Percentiles rank a stretch among this genome's conserved stretches.
phyloP scores from a whole-genome alignment of 2,888 invertebrate genomes.

The Incurvaria masculella region DNA sequence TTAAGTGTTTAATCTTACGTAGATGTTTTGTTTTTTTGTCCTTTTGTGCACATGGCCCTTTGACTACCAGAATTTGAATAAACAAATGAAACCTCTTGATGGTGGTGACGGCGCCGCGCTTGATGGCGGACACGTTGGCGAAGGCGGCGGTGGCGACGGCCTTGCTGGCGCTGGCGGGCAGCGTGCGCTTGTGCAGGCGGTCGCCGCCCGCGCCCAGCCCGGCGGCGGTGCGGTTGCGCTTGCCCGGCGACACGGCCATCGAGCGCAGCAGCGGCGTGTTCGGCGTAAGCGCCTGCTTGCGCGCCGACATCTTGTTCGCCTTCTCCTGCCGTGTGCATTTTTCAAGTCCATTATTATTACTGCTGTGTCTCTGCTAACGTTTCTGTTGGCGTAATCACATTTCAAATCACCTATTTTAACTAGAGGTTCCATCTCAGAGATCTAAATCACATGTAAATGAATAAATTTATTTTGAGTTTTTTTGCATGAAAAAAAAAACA shows the following conservation, averaged over 20 bases:
- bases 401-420: no score
- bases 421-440: no score
- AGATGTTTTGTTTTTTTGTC: no score
- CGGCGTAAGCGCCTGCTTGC: slow-evolving; percentile 49
- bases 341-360: no score
- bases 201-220: slow-evolving; percentile 36
- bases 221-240: slow-evolving; percentile 45
- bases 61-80: no score
- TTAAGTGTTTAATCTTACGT: no score
- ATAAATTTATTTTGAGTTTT: no score
- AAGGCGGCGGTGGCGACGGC: slow-evolving; percentile 29
- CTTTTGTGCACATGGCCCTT: no score
- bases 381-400: no score
- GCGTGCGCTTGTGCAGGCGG: slow-evolving; percentile 29
- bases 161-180: slow-evolving; percentile 41
- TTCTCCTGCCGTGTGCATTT: slow-evolving; percentile 47
- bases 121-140: slow-evolving; percentile 35
- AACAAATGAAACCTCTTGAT: slow-evolving; percentile 52
- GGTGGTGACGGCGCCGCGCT: slow-evolving; percentile 41
- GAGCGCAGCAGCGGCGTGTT: slow-evolving; percentile 34
- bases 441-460: no score
- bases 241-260: slow-evolving; percentile 43
- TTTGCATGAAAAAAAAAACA: no score
- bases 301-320: slow-evolving; percentile 48
- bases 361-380: no score